These are phyloP conservation scores for Poecilia velifera DNA, from an alignment of 2,797 vertebrate genomes.

Conservation along the genomic window DNA sequence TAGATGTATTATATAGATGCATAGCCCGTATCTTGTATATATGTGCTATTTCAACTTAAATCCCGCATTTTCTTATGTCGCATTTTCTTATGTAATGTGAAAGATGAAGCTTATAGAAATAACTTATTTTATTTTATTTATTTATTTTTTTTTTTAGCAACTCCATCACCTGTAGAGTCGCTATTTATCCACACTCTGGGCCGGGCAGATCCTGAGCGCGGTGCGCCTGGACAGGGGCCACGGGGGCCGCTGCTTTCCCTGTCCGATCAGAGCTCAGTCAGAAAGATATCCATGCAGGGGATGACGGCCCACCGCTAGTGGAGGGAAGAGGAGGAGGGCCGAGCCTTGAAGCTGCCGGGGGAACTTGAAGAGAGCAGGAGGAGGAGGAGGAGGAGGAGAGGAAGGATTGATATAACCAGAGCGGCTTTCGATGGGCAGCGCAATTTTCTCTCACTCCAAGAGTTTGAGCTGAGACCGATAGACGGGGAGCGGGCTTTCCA, in stretches of 20 bases:
- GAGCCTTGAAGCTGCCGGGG: constrained; percentile 81
- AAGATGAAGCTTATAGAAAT: no score
- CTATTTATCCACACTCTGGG: background rate
- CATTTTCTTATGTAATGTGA: no score
- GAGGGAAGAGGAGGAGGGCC: constrained; percentile 87
- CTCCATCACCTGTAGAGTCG: background rate
- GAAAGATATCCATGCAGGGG: constrained; percentile 69
- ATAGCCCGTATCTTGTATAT: no score
- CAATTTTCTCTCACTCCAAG: constrained; percentile 62
- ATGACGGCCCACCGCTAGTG: constrained; percentile 54
- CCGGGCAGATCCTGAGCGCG: background rate
- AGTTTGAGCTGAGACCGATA: constrained; percentile 52
- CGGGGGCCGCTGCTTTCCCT: background rate
- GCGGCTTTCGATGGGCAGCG: constrained; percentile 71
- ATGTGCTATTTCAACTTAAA: background rate
- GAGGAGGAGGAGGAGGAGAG: constrained; percentile 64
- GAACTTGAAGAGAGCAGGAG: constrained; percentile 74
- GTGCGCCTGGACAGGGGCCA: background rate
- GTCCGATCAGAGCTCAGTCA: constrained; percentile 9
- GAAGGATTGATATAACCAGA: constrained; percentile 88
- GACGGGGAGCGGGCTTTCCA: constrained; percentile 62
- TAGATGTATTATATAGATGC: background rate
- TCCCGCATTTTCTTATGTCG: no score
- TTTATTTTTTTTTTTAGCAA: background rate
- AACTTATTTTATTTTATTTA: no score